These are phyloP conservation scores for Autographa gamma DNA, from an alignment of 2,888 invertebrate genomes.

Conservation along the genomic window DNA sequence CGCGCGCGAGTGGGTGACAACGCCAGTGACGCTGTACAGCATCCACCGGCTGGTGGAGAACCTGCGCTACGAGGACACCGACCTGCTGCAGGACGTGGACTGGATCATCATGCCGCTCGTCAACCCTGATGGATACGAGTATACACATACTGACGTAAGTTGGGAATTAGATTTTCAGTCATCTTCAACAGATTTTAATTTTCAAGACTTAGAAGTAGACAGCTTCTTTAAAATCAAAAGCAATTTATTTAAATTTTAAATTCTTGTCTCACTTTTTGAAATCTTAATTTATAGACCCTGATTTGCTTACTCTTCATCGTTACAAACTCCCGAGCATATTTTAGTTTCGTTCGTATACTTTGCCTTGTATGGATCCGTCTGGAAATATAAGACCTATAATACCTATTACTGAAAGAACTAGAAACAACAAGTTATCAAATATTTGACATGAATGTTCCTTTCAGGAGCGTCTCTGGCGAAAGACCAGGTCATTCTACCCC, in stretches of 20 bases:
- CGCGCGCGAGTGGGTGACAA: slow-evolving; percentile 91
- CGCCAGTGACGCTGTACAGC: slow-evolving; percentile 88
- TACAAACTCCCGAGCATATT: too few relatives aligned
- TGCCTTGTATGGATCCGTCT: too few relatives aligned
- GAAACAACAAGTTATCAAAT: not conserved
- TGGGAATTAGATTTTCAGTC: not conserved
- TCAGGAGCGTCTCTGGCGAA: slow-evolving; percentile 90
- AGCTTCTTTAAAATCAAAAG: too few relatives aligned
- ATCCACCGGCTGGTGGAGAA: slow-evolving; percentile 89
- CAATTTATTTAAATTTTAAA: too few relatives aligned
- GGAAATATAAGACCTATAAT: not conserved
- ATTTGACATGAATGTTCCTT: slow-evolving; percentile 8
- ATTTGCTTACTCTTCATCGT: too few relatives aligned
- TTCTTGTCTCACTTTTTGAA: too few relatives aligned
- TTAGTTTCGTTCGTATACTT: too few relatives aligned
- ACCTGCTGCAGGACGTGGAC: slow-evolving; percentile 89
- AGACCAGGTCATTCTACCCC: slow-evolving; percentile 85
- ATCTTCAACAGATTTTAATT: not conserved
- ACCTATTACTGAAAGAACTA: not conserved
- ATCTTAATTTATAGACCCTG: too few relatives aligned
- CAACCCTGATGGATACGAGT: slow-evolving; percentile 94
- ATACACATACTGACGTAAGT: slow-evolving; percentile 88
- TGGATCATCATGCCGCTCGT: slow-evolving; percentile 91
- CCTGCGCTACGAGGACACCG: slow-evolving; percentile 67
- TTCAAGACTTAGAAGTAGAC: too few relatives aligned